Evolutionary conservation across 1,140 invertebrate species (phyloP).

Genomic region (Scylla paramamosain): DNA sequence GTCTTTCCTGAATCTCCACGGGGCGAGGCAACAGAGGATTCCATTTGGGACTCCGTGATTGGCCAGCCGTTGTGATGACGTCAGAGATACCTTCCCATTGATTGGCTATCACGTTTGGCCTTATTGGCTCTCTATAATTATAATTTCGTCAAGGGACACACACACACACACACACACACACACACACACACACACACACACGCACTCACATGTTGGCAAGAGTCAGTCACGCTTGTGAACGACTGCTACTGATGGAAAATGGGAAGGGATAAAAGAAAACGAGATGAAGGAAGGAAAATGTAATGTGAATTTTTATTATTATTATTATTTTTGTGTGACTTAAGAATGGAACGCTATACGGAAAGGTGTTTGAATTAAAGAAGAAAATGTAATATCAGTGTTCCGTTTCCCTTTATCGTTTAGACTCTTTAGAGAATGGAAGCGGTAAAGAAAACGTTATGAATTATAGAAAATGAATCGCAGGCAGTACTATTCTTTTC

Average conservation of each 20-base stretch:
- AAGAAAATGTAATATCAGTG: not conserved
- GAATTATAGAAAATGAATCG: too few relatives aligned
- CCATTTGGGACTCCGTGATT: not conserved
- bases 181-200: not conserved
- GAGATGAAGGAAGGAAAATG: not conserved
- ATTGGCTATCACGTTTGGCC: not conserved
- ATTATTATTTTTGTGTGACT: not conserved
- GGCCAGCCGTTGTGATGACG: not conserved
- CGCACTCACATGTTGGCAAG: not conserved
- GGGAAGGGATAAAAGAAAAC: not conserved
- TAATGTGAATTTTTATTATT: not conserved
- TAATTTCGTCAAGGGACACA: not conserved
- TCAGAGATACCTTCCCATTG: not conserved
- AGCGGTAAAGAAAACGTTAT: too few relatives aligned
- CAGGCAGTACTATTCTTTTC: too few relatives aligned
- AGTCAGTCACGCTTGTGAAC: not conserved
- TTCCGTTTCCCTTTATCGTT: not conserved
- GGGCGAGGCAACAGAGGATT: not conserved
- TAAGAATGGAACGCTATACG: too few relatives aligned
- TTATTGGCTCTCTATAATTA: not conserved
- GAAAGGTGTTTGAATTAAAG: not conserved
- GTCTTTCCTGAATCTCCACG: too few relatives aligned
- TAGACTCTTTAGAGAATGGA: too few relatives aligned
- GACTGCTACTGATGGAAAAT: not conserved
- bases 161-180: constrained; percentile 1